Conservation (phyloP, 2,113 vertebrate genomes). For the Romanogobio albipinnatus region DNA sequence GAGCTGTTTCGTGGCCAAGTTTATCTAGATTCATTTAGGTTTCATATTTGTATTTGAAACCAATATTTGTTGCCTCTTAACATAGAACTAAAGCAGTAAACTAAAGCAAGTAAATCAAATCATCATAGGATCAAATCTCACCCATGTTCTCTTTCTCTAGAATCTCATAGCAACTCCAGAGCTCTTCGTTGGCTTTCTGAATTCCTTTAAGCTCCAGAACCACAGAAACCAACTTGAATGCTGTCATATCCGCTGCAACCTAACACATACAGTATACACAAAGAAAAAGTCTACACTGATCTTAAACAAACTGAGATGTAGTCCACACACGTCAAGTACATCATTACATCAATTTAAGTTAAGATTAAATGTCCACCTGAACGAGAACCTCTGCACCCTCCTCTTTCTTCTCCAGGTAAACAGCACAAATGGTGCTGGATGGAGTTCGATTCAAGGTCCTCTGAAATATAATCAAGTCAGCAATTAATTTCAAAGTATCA, state of each 20-base stretch:
- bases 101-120: background rate
- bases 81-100: background rate
- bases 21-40: background rate
- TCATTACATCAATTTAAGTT: background rate
- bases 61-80: background rate
- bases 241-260: slow-evolving; percentile 22
- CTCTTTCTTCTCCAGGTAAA: slow-evolving; percentile 34
- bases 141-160: slow-evolving; percentile 17
- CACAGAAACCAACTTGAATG: slow-evolving; percentile 20
- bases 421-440: slow-evolving; percentile 37
- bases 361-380: slow-evolving; percentile 17
- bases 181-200: background rate
- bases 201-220: slow-evolving; percentile 31
- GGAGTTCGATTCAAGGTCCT: background rate
- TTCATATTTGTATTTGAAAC: background rate
- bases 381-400: slow-evolving; percentile 16
- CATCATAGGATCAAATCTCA: background rate
- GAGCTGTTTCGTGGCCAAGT: background rate
- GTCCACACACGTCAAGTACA: background rate
- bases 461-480: slow-evolving; percentile 15
- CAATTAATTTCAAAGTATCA: background rate
- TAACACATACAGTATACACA: background rate
- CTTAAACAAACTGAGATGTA: background rate
- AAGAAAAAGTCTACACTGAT: background rate
- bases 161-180: slow-evolving; percentile 46